Base-by-base conservation (phyloP, 30 jellyfish, hydroid and myxozoan species). In the Nemopilema nomurai region DNA sequence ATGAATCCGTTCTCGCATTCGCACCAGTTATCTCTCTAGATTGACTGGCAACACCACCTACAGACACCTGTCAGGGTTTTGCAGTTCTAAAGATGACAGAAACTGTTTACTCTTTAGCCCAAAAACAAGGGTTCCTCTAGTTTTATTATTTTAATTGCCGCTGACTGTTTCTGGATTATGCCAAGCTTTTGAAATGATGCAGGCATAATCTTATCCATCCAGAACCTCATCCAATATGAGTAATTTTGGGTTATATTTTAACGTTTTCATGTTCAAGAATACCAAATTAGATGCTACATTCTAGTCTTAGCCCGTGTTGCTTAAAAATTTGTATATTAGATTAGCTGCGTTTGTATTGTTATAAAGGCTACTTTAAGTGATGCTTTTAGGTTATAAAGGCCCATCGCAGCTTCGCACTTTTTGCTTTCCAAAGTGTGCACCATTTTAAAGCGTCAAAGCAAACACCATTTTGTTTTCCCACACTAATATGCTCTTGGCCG, bases 1-100 rank as follows among this genome's bases (percentile, higher is more conserved):
- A 50, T 78, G 75, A 69, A 69, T 33, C 90, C 30, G 16, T 67
- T 79, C 67, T 64, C 87, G 1, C 87, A 78, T 24, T 77, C 92
- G 28, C 87, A 80, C 20, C 83, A 51, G 83, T 30, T 73, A 8
- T 71, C 81, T 6, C 28, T 73, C 24, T 33, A 67, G 33, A 73
- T 69, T 3, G 57, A 13, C 13, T 41, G 57, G 57, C 57, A 13
- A 6, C 57, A 41, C 57, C 57, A 41, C 13, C 57, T 41, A 41
- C 57, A 41, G 13, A 13, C 9, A 41, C 9, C 13, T 41, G 57
- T 41, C 57, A 41, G 6, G 57, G 6, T 41, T 41, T 41, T 41
- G 57, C 57, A 6, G 57, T 41, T 41, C 13, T 41, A 13, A 3
- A 6, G 13, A 3, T 13, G 57, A 41, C 57, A 41, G 13, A 3